These are phyloP conservation scores for Styela clava DNA, from an alignment of 23 tunicate genomes.

Conservation along the genomic window DNA sequence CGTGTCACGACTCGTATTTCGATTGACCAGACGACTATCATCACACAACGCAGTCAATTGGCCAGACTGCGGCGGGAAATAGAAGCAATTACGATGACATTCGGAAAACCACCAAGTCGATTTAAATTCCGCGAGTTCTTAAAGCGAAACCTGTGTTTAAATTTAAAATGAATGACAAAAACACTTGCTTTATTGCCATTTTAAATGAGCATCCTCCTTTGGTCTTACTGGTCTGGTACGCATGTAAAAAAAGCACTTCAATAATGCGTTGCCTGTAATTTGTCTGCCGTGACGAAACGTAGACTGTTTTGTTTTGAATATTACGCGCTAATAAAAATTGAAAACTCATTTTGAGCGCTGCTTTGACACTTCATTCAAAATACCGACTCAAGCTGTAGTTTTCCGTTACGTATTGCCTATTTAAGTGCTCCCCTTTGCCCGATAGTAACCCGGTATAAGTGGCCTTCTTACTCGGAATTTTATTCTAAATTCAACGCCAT, in stretches of 20 bases:
- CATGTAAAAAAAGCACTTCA: no score
- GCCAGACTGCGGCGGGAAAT: background rate
- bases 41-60: no score
- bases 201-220: background rate
- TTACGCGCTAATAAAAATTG: background rate
- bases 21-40: background rate
- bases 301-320: background rate
- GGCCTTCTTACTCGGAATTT: background rate
- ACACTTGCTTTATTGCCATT: background rate
- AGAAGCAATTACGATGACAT: background rate
- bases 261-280: no score
- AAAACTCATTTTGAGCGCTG: constrained; percentile 22
- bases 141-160: background rate
- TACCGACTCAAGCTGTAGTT: constrained; percentile 19
- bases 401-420: constrained; percentile 22
- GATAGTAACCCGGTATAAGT: background rate
- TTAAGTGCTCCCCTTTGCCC: background rate
- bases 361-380: background rate
- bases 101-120: background rate
- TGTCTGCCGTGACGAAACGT: no score
- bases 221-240: background rate
- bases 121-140: background rate
- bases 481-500: no score
- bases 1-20: background rate
- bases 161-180: background rate